Conservation (phyloP, 2,797 vertebrate genomes). For the Liasis olivaceus region DNA sequence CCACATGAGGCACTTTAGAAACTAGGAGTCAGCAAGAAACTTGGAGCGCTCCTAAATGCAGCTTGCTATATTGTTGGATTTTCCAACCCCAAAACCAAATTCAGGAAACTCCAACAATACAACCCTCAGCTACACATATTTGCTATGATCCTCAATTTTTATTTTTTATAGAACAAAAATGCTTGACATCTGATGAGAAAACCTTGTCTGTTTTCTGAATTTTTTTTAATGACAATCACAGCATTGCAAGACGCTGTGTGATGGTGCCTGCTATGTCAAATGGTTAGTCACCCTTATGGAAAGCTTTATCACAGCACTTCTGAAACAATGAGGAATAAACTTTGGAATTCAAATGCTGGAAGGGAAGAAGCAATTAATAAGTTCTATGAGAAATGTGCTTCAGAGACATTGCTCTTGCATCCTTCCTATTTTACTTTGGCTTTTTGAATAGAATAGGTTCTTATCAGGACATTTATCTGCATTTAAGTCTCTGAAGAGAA, state of each 20-base stretch:
- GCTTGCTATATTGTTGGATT: background rate
- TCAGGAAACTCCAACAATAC: background rate
- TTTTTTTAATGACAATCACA: background rate
- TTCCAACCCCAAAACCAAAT: background rate
- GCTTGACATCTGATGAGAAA: background rate
- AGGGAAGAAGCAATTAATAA: background rate
- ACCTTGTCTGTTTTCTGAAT: background rate
- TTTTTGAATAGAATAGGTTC: background rate
- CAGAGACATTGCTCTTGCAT: background rate
- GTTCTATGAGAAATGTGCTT: background rate
- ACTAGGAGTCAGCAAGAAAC: background rate
- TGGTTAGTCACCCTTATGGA: background rate
- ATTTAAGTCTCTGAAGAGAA: constrained; percentile 26
- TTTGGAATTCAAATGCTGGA: background rate
- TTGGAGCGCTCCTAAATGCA: background rate
- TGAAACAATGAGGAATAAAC: background rate
- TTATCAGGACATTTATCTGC: constrained; percentile 11
- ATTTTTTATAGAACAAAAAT: background rate
- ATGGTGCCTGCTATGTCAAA: background rate
- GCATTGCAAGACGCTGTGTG: background rate
- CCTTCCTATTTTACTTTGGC: background rate
- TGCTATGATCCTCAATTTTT: background rate
- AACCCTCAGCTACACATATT: background rate
- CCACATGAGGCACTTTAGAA: background rate
- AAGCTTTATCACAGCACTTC: background rate